Conservation (phyloP, 2,888 invertebrate genomes). For the Fragum sueziense region DNA sequence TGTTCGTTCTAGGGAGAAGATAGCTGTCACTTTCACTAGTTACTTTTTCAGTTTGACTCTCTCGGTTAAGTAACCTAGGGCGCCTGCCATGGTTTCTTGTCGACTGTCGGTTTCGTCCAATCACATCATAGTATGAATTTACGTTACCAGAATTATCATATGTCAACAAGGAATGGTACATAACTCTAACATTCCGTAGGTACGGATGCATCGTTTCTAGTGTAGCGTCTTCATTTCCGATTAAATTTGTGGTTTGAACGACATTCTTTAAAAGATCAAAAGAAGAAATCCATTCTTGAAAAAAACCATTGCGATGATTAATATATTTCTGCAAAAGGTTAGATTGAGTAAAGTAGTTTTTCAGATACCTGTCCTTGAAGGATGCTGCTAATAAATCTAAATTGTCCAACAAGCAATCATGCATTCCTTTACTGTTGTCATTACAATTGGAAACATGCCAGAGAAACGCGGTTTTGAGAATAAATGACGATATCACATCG, state of each 20-base stretch:
- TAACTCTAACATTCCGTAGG: neutral
- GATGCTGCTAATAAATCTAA: neutral
- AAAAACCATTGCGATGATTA: neutral
- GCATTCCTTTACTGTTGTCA: neutral
- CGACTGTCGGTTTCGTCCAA: no score
- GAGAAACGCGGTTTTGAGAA: conserved; percentile 7
- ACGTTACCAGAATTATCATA: no score
- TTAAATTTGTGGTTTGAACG: neutral
- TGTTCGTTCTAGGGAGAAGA: no score
- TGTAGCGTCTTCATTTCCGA: neutral
- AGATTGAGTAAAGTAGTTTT: neutral
- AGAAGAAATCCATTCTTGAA: neutral
- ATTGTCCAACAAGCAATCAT: neutral
- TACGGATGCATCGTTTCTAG: neutral
- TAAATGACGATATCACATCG: neutral
- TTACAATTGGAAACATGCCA: neutral
- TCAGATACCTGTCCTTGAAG: neutral
- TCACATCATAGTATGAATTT: no score
- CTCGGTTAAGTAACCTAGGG: no score
- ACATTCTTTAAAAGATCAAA: neutral
- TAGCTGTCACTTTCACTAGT: no score
- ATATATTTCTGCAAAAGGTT: conserved; percentile 2
- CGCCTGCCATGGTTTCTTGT: no score
- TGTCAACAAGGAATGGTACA: no score
- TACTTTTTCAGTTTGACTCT: no score